Evolutionary conservation across 1,140 invertebrate genomes (phyloP), one percentile per base, ranked within the genome.

Genomic region (Ylistrum balloti): DNA sequence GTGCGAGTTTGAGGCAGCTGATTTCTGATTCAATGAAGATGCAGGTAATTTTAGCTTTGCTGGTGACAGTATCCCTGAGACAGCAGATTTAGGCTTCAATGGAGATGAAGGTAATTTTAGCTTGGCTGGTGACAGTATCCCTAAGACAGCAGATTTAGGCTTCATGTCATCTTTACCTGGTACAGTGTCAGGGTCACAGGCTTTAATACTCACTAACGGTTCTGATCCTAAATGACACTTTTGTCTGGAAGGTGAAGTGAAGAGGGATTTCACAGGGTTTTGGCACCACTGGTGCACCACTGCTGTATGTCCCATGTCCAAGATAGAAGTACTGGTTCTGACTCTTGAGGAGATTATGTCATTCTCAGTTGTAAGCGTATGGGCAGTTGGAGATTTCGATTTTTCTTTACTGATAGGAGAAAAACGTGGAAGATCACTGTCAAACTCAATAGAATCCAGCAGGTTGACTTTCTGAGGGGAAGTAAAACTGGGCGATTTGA

Each of bases 401-500:
- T 74, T 74, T 17, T 5, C 28, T 74, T 74, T 74, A 74, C n/a
- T 28, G n/a, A 11, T 0, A 28, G 56, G 22, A 74, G 56, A 74
- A n/a, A 74, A 74, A 28, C 56, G 56, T 74, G 56, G 56, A n/a
- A 74, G 56, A 28, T 74, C 56, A 74, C 28, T 74, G 56, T 74
- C 56, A 74, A 74, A 74, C 9, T 74, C 56, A 28, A 74, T n/a
- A n/a, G n/a, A 5, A n/a, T 74, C 56, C n/a, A 74, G 28, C 17
- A 74, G 22, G 28, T 11, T 74, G 22, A 28, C n/a, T 28, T 28
- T 74, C 45, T 2, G 13, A 48, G 20, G 13, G 20, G 45, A 48
- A 74, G 22, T 2, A n/a, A 28, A 9, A 74, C 56, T 74, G 56
- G 56, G 9, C n/a, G 22, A n/a, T 1, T 1, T 74, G 28, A 74